Conservation (phyloP, 2,888 invertebrate genomes). For the Caprella mutica region DNA sequence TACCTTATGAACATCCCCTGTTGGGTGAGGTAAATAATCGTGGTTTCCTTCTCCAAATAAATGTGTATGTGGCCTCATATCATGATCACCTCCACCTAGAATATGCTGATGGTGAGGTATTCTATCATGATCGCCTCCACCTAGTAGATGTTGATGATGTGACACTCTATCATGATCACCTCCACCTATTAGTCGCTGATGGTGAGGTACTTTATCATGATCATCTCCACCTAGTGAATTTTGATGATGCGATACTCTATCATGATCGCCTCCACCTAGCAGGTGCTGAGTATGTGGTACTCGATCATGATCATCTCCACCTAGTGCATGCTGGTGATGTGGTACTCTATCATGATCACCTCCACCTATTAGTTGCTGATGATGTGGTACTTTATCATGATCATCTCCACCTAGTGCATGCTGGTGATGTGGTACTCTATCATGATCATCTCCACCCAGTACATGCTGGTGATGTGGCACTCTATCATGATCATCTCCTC, state of each 20-base stretch:
- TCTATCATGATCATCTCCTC: not conserved
- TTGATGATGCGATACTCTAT: slow-evolving; percentile 2
- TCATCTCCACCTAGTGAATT: slow-evolving; percentile 3
- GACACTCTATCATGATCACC: slow-evolving; percentile 5
- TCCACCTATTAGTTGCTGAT: not conserved
- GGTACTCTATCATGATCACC: slow-evolving; percentile 5
- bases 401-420: slow-evolving; percentile 8
- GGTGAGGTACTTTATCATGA: slow-evolving; percentile 5
- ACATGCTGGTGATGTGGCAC: not conserved
- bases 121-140: slow-evolving; percentile 7
- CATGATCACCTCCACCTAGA: slow-evolving; percentile 9
- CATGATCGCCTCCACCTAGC: slow-evolving; percentile 8
- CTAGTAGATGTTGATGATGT: not conserved
- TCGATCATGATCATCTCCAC: slow-evolving; percentile 11
- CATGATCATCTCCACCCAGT: slow-evolving; percentile 8
- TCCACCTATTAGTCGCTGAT: not conserved
- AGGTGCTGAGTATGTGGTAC: no score
- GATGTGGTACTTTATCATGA: slow-evolving; percentile 1
- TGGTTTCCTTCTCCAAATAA: not conserved
- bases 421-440: slow-evolving; percentile 4
- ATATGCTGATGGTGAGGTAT: slow-evolving; percentile 5
- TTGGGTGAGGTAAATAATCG: not conserved
- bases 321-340: slow-evolving; percentile 4
- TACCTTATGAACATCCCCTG: not conserved
- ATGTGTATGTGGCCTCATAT: not conserved